Base-by-base conservation (phyloP, 2,113 vertebrate species). In the Carassius carassius region DNA sequence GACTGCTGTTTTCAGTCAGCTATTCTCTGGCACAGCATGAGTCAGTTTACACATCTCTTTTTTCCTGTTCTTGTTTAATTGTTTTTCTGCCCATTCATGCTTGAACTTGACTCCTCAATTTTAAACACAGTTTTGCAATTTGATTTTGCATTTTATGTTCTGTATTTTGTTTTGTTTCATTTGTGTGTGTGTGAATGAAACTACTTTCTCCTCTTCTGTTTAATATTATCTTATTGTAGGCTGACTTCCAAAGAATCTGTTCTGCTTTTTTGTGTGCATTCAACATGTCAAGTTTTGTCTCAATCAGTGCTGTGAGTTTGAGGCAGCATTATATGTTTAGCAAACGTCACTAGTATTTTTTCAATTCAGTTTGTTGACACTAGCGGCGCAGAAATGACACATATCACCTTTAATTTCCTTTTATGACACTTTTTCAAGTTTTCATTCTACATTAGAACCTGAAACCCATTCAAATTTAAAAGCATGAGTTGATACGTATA, bases 11-110 rank as follows among this genome's bases (percentile, higher is more conserved):
- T 76, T 29, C 29, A 51, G 73, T 75, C 10, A 47, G 75, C 75
- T 78, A 37, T 78, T 78, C 51, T 58, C 75, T 37, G 75, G 58
- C 75, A 35, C 75, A 78, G 51, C 75, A n/a, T 21, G 75, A 78
- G 51, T 78, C 51, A 78, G 75, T 78, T 58, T 78, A 56, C 51
- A 58, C 19, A 1, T 32, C 9, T 77, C 73, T 58, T 78, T 56
- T 56, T 58, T 47, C 11, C 44, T 12, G 44, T 12, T 3, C 47
- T 12, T 47, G 6, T 77, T 56, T 54, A 77, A 77, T 77, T 5
- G 3, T 58, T 77, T 78, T 58, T 58, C 54, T 37, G 11, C 51
- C 49, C 51, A 58, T 58, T 58, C 32, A 35, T 58, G 51, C 51
- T 58, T 78, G 4, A 29, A 54, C 73, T 29, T 29, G 37, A 76